Evolutionary conservation across 2,113 vertebrate species (phyloP).

Genomic region (Lethenteron camtschaticum): DNA sequence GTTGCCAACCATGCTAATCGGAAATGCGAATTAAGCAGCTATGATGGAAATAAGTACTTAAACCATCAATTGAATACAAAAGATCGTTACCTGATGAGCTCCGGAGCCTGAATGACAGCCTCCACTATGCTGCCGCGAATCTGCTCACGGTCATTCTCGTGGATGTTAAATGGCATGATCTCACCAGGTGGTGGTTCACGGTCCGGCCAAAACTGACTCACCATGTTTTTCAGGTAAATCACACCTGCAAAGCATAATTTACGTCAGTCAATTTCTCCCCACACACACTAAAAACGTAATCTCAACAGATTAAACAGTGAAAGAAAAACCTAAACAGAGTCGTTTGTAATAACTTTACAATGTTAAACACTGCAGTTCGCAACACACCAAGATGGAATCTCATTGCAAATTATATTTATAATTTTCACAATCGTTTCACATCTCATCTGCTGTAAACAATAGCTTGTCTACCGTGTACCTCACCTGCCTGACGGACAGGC

Average conservation of each 20-base stretch:
- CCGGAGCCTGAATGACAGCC: constrained; percentile 95
- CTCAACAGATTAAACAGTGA: no score
- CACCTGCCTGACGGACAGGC: constrained; percentile 91
- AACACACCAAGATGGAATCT: no score
- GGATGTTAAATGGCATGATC: constrained; percentile 61
- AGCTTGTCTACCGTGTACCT: constrained; percentile 12
- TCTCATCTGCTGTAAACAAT: no score
- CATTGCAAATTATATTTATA: background rate
- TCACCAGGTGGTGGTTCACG: constrained; percentile 53
- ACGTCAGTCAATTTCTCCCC: no score
- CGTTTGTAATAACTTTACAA: no score
- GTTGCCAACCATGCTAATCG: no score
- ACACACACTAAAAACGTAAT: no score
- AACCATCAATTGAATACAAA: no score
- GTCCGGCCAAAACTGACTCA: constrained; percentile 91
- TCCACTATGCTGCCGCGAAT: constrained; percentile 95
- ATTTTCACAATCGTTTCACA: background rate
- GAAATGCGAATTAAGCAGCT: no score
- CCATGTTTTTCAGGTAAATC: constrained; percentile 99
- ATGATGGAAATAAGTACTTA: background rate
- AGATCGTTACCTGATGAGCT: constrained; percentile 60
- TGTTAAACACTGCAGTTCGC: no score
- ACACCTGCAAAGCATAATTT: constrained; percentile 32
- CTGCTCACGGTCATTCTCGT: constrained; percentile 71
- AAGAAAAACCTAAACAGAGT: no score